Evolutionary conservation across 2,888 invertebrate species (phyloP), one percentile per base, ranked within the genome.

Genomic region (Proisotoma minuta): DNA sequence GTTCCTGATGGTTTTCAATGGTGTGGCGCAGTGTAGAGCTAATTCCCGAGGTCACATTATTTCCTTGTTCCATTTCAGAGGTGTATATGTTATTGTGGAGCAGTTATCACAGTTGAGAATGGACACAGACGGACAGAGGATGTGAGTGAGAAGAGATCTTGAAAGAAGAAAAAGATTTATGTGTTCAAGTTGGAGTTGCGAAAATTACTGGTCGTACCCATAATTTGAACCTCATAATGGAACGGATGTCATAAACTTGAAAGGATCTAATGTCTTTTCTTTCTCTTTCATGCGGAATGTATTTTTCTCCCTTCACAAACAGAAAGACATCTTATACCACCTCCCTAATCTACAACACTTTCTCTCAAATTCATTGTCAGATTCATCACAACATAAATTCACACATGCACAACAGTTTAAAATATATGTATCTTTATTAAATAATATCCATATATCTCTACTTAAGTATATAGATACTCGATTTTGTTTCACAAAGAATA

Each of bases 241-340:
- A 65, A 61, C 65, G 65, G 65, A 65, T 65, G 65, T 65, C 65
- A 65, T 65, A 65, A 65, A 57, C 65, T 59, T 65, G 65, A 65
- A 59, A 65, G 65, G 56, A 53, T 59, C 61, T 65, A 64, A 64
- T 64, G 64, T 49, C 63, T 64, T 64, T 64, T 64, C 50, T 47
- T 39, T 54, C 40, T 49, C 52, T 48, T 59, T 20, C n/a, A 39
- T 48, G 18, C 26, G 3, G n/a, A 28, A 52, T 28, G 52, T 18
- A 28, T 28, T 52, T 52, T 52, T 52, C 49, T 49, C 20, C 49
- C 23, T 49, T 49, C 49, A 49, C 22, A 3, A 20, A 49, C 49
- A 49, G 49, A 49, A 49, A 49, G 49, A 49, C 49, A 49, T 49
- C 49, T 49, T 24, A 49, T 49, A 24, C 49, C 49, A 49, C 49